A percentile compares a stretch with the other conserved stretches of the same genome.
Conservation (phyloP, 1,140 invertebrate species). For the Dinoponera quadriceps region DNA sequence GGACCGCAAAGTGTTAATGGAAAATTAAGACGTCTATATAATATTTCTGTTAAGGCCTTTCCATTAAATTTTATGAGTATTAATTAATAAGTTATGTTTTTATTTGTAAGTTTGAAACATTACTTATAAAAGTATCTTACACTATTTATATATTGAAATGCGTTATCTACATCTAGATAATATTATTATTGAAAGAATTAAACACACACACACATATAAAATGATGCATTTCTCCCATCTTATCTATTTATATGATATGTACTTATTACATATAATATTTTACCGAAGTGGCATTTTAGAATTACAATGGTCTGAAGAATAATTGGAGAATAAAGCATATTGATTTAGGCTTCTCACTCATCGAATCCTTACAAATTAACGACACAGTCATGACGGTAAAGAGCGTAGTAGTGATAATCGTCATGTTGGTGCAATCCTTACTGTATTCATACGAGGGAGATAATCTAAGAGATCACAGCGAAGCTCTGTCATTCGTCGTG, state of each 20-base stretch:
- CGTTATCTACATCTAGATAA: too few species aligned
- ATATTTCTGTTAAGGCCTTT: too few species aligned
- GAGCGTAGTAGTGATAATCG: constrained; percentile 60
- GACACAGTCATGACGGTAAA: constrained; percentile 60
- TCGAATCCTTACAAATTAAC: constrained; percentile 36
- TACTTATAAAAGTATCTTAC: too few species aligned
- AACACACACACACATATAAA: too few species aligned
- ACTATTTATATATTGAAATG: too few species aligned
- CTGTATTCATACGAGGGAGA: constrained; percentile 66
- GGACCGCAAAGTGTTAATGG: too few species aligned
- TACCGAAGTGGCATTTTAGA: not conserved
- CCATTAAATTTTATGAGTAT: too few species aligned
- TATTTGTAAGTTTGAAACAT: too few species aligned
- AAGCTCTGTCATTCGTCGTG: constrained; percentile 53
- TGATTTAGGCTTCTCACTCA: constrained; percentile 58
- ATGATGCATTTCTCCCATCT: not conserved
- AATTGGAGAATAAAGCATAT: not conserved
- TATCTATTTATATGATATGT: not conserved
- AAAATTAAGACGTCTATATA: too few species aligned
- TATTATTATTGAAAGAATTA: too few species aligned
- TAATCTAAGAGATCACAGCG: constrained; percentile 58
- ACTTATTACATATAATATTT: not conserved
- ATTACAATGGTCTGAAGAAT: not conserved
- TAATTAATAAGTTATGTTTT: too few species aligned
- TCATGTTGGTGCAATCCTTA: constrained; percentile 66